A percentile compares a stretch with the other conserved stretches of the same genome.
Evolutionary conservation across 2,797 vertebrate genomes (phyloP).

Genomic region (Cirrhinus mrigala): DNA sequence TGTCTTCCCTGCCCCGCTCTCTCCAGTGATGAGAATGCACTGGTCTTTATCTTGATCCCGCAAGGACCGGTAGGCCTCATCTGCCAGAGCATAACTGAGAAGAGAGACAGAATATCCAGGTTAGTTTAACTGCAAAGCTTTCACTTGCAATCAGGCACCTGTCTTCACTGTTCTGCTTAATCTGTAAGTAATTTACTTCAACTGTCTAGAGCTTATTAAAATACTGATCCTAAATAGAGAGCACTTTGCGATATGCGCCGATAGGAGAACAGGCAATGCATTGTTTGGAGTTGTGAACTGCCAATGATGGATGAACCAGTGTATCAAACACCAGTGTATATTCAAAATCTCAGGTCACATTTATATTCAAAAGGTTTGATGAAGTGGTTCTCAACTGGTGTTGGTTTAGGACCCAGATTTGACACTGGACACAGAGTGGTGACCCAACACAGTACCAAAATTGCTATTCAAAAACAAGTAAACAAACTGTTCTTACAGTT

Average conservation of each 20-base stretch:
- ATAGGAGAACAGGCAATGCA: conserved; percentile 24
- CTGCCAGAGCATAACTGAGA: conserved; percentile 93
- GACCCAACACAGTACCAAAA: not conserved
- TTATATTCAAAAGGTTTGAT: conserved; percentile 27
- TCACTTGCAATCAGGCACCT: not conserved
- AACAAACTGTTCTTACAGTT: not conserved
- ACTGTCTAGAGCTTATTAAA: not conserved
- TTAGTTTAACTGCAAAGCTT: not conserved
- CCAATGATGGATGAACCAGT: conserved; percentile 49
- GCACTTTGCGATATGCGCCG: no score
- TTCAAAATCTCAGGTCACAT: conserved; percentile 51
- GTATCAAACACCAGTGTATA: conserved; percentile 64
- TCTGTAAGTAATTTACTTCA: not conserved
- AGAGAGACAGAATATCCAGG: conserved; percentile 27
- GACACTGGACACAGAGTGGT: not conserved
- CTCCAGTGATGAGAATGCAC: conserved; percentile 98
- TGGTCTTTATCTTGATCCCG: conserved; percentile 99
- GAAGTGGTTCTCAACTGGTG: not conserved
- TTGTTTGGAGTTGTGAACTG: conserved; percentile 23
- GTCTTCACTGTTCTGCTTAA: not conserved
- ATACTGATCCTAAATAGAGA: not conserved
- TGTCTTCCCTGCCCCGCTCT: conserved; percentile 98
- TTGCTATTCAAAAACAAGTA: not conserved
- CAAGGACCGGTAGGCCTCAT: conserved; percentile 96
- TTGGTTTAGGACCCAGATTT: not conserved